Conservation (phyloP, 64 coral and sea anemone genomes). For the Pachyseris speciosa region DNA sequence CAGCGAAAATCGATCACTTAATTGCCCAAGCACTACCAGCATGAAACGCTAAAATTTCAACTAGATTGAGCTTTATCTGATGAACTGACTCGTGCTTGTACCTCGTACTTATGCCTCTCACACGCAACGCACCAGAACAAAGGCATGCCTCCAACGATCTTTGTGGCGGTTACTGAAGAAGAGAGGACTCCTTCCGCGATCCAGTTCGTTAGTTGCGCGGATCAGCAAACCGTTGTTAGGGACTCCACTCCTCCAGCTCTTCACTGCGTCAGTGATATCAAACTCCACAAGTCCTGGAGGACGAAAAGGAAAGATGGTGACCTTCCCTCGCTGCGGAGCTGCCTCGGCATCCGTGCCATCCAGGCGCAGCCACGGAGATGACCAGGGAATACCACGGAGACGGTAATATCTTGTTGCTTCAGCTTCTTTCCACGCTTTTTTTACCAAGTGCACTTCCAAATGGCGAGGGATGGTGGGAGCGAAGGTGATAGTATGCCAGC, state of each 20-base stretch:
- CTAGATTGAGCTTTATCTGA: no score
- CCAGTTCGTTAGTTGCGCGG: constrained; percentile 44
- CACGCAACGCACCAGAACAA: constrained; percentile 64
- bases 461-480: constrained; percentile 17
- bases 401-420: constrained; percentile 15
- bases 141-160: constrained; percentile 57
- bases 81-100: no score
- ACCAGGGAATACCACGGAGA: constrained; percentile 16
- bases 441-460: constrained; percentile 28
- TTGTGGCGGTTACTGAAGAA: constrained; percentile 70
- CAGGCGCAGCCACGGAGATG: constrained; percentile 29
- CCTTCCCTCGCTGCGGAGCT: background rate
- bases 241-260: constrained; percentile 50
- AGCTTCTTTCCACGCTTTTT: constrained; percentile 24
- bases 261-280: constrained; percentile 67
- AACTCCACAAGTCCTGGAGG: constrained; percentile 72
- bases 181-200: constrained; percentile 31
- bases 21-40: no score
- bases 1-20: no score
- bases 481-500: background rate
- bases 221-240: constrained; percentile 76
- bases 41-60: no score
- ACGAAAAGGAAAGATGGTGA: constrained; percentile 40
- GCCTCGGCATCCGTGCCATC: constrained; percentile 60
- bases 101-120: no score